Evolutionary conservation across 2,888 invertebrate genomes (phyloP).

Genomic region (Machimus atricapillus): DNA sequence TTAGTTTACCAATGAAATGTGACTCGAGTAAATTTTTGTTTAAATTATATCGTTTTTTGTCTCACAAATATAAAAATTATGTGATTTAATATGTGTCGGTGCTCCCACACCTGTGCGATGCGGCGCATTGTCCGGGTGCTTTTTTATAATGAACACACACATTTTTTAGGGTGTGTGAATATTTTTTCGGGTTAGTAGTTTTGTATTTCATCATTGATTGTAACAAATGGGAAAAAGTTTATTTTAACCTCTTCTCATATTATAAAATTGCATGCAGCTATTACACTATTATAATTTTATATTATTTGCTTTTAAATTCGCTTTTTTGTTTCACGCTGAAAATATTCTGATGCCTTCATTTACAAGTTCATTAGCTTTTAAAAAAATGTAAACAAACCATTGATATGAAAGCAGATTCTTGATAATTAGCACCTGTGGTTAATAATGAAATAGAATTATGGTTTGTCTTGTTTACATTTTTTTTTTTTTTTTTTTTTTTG

Average conservation of each 20-base stretch:
- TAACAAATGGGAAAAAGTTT: background rate
- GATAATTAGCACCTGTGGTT: background rate
- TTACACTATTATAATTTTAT: background rate
- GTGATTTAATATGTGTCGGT: background rate
- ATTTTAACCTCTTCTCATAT: background rate
- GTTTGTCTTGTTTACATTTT: background rate
- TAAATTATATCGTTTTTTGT: background rate
- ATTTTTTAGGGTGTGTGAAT: background rate
- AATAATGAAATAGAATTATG: background rate
- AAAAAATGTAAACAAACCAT: background rate
- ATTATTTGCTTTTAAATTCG: background rate
- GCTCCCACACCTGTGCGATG: background rate
- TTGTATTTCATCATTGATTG: background rate
- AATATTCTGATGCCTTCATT: too few species aligned
- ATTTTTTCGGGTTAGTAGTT: background rate
- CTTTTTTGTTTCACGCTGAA: background rate
- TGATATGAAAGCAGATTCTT: background rate
- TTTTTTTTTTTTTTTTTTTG: background rate
- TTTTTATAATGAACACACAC: background rate
- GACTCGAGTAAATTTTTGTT: too few species aligned
- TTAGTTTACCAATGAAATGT: too few species aligned
- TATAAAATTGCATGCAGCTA: background rate
- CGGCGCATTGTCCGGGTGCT: background rate
- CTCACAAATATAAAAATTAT: background rate
- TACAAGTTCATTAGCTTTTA: background rate